Base-by-base conservation (phyloP, 2,888 invertebrate genomes). In the Monoplex corrugatus region DNA sequence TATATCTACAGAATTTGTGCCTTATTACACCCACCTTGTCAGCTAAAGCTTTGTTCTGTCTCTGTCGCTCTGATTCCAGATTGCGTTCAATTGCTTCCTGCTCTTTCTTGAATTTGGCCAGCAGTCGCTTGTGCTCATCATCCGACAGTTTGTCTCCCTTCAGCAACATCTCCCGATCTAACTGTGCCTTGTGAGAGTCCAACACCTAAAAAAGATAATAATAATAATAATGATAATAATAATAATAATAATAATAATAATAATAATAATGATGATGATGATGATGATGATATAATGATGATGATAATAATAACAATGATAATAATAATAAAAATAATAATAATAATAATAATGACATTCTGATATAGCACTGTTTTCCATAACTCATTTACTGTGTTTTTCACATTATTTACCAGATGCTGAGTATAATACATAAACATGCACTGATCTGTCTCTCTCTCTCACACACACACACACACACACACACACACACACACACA, bases 91-190 rank as follows among this genome's bases (percentile, higher is more conserved):
- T 91, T 3, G 93, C 93, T 16, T 92, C 94, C 91, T 93, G 91
- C 68, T 95, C 94, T 86, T 92, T 78, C 85, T 93, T 91, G 90
- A 95, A 95, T 72, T 94, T 93, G 16, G 92, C 92, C 90, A 95
- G 87, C 75, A 95, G 90, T 86, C 92, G 92, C 88, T 94, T 92
- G 88, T 94, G 93, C 87, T 95, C 95, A 8, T 94, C 94, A 80
- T 95, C 94, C 0, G 92, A 91, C 80, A 94, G 91, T 89, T 94
- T 95, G 75, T 93, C 91, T 78, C 95, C 93, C 78, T 94, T 93
- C 35, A 95, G 91, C 45, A 94, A 88, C 92, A 95, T 92, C 87
- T 95, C 95, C 28, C 95, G 90, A 75, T 95, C 95, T 93, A 95
- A 95, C 91, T 94, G 95, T 85, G 92, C 92, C 91, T 94, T 93